phyloP scores from a whole-genome alignment of 2,113 vertebrate species.

The Cebidichthys violaceus region DNA sequence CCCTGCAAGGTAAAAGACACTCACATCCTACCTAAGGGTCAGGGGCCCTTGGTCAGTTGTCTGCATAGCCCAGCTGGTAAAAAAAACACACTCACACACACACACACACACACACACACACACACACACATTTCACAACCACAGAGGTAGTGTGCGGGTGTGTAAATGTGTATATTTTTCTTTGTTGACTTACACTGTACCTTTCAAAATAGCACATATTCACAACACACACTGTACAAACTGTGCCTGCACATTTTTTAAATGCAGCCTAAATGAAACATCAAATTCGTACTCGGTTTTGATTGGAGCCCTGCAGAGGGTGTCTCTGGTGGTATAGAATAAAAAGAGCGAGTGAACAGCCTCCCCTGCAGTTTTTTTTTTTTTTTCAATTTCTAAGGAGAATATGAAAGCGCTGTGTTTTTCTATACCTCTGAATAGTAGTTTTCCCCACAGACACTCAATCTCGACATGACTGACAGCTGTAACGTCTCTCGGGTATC shows the following conservation, averaged over 20 bases:
- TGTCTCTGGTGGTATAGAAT: conserved; percentile 52
- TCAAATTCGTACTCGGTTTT: conserved; percentile 32
- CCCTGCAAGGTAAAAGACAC: background rate
- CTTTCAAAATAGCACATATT: background rate
- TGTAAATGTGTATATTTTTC: background rate
- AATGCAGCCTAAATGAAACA: conserved; percentile 35
- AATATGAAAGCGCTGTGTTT: conserved; percentile 54
- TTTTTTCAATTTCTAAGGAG: conserved; percentile 37
- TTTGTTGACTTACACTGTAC: background rate
- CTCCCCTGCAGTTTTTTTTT: conserved; percentile 35
- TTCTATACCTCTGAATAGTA: conserved; percentile 57
- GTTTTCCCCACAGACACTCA: conserved; percentile 50
- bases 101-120: too few species aligned
- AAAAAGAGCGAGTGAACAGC: conserved; percentile 58
- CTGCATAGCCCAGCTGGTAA: background rate
- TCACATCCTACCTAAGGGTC: background rate
- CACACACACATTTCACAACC: background rate
- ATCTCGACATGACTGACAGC: conserved; percentile 65
- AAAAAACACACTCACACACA: too few species aligned
- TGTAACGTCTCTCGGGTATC: conserved; percentile 44
- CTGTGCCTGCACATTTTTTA: conserved; percentile 13
- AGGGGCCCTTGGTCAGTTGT: background rate
- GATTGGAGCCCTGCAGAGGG: conserved; percentile 45
- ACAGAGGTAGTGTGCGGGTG: background rate
- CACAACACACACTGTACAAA: background rate